Evolutionary conservation across 2,888 invertebrate genomes (phyloP), one percentile per base, ranked within the genome.

Genomic region (Azorinus chamasolen): DNA sequence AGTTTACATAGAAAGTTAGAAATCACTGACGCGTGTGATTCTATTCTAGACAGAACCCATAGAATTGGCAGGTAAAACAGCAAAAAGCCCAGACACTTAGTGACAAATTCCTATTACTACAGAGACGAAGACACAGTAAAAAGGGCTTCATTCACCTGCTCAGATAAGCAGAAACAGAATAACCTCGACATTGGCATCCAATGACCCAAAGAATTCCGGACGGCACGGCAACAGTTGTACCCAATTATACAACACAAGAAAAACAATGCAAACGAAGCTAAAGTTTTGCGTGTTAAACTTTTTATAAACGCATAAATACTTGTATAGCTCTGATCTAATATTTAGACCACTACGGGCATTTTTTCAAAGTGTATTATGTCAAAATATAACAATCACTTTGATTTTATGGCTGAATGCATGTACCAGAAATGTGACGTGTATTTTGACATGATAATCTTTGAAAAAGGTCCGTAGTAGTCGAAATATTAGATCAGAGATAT

Each of bases 101-200:
- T 71, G 16, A 58, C 25, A 1, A 63, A 71, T 41, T 63, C 57
- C 25, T 64, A 71, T 24, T 41, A 57, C 45, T 63, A 50, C 20
- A 22, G n/a, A 5, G 58, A 71, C 6, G 14, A 64, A 51, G 71
- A 71, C 41, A 6, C 1, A n/a, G 51, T 71, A 4, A 22, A 41
- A 55, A 22, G 27, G 16, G 41, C 22, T 25, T 53, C 70, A 14
- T 63, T 39, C 41, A 43, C 48, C 1, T 14, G 45, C 1, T 45
- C 62, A 8, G 20, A 25, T 2, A 57, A 53, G 20, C 37, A 63
- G 50, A 57, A 63, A 20, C 20, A 55, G 25, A 39, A n/a, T 3
- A 70, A 48, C 18, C 16, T 39, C 1, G 69, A 61, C 24, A 46
- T 58, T 1, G 61, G 69, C 8, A 53, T 58, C 5, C 53, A 69